Base-by-base conservation (phyloP, 2,888 invertebrate species). In the Amiota communis region DNA sequence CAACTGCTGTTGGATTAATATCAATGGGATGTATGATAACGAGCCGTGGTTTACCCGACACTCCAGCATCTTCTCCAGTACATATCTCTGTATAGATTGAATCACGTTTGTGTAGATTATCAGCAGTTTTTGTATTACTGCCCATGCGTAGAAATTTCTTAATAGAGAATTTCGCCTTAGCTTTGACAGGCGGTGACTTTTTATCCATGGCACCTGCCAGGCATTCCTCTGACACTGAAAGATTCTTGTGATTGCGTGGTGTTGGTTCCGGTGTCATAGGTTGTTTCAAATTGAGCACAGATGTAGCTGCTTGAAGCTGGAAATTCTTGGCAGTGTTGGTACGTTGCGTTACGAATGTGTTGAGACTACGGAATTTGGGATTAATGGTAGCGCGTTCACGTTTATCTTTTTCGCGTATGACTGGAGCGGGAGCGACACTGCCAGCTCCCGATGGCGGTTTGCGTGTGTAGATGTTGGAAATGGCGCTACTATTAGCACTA, bases 21-120 rank as follows among this genome's bases (percentile, higher is more conserved):
- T 97, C 96, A 81, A 95, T 91, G 13, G 97, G 97, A 91, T 97
- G 97, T 76, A 97, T 96, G 80, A 97, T 97, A 75, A 96, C 95
- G 36, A 96, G 91, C 15, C 95, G 92, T 2, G 95, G 94, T 84
- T 95, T 95, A 8, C 89, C 90, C 1, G 82, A 75, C 1, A 88
- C 83, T 36, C 85, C 86, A 59, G 82, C 77, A 61, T 90, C 89
- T 47, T 89, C 89, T 12, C 88, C 88, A 0, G 89, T 89, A 53
- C 88, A 88, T 53, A 89, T 88, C 72, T 89, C 89, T 0, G 92
- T 91, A 61, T 89, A 87, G 61, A 92, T 89, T 76, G 90, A 87
- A 0, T 90, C 87, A 84, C 88, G 89, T 72, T 88, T 89, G 78
- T 82, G 78, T 20, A 88, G 72, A 72, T 86, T 83, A 23, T 92